Percentiles rank a stretch among this genome's conserved stretches.
Conservation (phyloP, 2,113 vertebrate genomes). For the Pelecanoides urinatrix region DNA sequence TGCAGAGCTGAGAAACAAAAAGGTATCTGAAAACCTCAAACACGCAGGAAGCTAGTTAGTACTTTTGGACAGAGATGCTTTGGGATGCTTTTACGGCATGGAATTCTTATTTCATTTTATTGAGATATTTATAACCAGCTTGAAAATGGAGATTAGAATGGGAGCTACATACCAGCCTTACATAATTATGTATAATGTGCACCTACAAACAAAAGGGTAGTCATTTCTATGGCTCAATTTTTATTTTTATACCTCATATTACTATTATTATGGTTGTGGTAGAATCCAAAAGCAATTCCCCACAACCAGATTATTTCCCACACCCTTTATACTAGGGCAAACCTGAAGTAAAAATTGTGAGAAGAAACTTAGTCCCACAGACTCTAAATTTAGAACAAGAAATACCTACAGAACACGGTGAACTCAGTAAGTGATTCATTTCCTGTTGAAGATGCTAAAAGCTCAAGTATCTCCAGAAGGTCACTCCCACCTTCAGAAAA, state of each 20-base stretch:
- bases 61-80: background rate
- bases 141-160: background rate
- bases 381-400: background rate
- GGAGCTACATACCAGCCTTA: background rate
- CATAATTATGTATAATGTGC: background rate
- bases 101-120: background rate
- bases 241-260: background rate
- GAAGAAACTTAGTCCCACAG: background rate
- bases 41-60: background rate
- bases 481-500: constrained; percentile 57
- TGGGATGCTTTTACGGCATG: background rate
- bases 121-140: background rate
- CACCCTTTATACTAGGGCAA: background rate
- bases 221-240: background rate
- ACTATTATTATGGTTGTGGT: background rate
- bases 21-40: background rate
- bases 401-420: constrained; percentile 18
- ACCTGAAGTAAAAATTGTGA: background rate
- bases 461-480: constrained; percentile 48
- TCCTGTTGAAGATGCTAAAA: constrained; percentile 39
- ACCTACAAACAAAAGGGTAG: background rate
- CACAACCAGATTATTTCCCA: background rate
- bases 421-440: constrained; percentile 36
- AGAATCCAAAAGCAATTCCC: background rate
- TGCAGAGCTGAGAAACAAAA: background rate